Base-by-base conservation (phyloP, 2,797 vertebrate genomes). In the Neosalanx taihuensis region DNA sequence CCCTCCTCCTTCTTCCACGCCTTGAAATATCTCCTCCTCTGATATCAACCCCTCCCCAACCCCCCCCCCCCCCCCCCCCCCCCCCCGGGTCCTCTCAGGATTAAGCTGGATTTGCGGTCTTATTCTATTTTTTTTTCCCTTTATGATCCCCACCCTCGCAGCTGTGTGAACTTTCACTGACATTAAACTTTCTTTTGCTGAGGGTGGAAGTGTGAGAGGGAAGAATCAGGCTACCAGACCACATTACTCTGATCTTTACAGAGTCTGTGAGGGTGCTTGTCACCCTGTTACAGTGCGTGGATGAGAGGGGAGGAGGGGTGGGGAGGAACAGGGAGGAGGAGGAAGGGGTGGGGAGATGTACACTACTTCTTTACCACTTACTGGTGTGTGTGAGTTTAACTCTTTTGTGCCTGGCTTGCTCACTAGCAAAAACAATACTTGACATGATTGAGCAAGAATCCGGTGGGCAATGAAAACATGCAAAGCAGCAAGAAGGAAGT, bases 321-420 rank as follows among this genome's bases (percentile, higher is more conserved):
- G 12, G 41, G 41, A 46, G 41, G 41, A 46, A 1, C 41, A 13
- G 41, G 41, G 35, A 12, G 20, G 3, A 26, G 26, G 29, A 26
- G 23, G 7, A 46, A 31, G 46, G 37, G 20, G 35, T 46, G 20
- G 9, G 29, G 23, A 15, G 49, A 46, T 53, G 37, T 6, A 13
- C 41, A 46, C 18, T 41, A 20, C 35, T 23, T 65, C 41, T 66
- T 23, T 17, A 20, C 64, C 15, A 20, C 46, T 9, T 26, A 29
- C 23, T 51, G 17, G 13, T 7, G 64, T 29, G 35, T 51, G 5
- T 23, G 46, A 18, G 65, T 67, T 67, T 31, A 66, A 31, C 41
- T 18, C 15, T 51, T 37, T 67, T 53, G 20, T 30, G 64, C 41
- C 12, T 67, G n/a, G 65, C 46, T 53, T 15, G 65, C 65, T 67